Percentiles rank a stretch among this genome's conserved stretches.
These are phyloP conservation scores for Enteromius afrohamiltoni DNA, from an alignment of 2,797 vertebrate species.

Conservation along the genomic window DNA sequence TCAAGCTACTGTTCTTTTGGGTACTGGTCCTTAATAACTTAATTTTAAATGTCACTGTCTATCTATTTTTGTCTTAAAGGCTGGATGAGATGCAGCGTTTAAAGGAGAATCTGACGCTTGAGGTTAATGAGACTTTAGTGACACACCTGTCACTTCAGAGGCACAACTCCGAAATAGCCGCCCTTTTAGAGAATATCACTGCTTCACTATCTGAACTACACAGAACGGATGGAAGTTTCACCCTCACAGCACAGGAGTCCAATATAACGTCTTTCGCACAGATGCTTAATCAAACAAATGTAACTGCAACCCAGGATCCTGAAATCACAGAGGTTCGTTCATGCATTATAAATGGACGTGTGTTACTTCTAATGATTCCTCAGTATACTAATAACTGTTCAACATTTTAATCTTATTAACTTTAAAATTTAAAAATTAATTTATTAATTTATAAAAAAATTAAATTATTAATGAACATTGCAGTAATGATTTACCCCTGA, in stretches of 20 bases:
- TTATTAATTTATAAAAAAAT: too few relatives aligned
- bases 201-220: slow-evolving; percentile 70
- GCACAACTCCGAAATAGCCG: slow-evolving; percentile 54
- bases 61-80: slow-evolving; percentile 67
- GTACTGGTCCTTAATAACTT: slow-evolving; percentile 1
- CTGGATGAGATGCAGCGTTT: slow-evolving; percentile 78
- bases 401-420: background rate
- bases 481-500: too few relatives aligned
- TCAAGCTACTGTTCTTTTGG: background rate
- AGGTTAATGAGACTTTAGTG: slow-evolving; percentile 68
- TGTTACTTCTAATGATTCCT: background rate
- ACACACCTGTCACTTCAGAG: slow-evolving; percentile 63
- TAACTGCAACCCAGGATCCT: slow-evolving; percentile 55
- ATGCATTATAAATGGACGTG: background rate
- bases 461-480: too few relatives aligned
- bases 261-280: slow-evolving; percentile 49
- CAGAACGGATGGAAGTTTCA: slow-evolving; percentile 47
- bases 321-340: slow-evolving; percentile 68
- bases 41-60: slow-evolving; percentile 22
- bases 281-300: slow-evolving; percentile 52
- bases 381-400: background rate
- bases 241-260: background rate
- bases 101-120: slow-evolving; percentile 73
- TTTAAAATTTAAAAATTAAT: too few relatives aligned
- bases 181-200: slow-evolving; percentile 67